phyloP scores from a whole-genome alignment of 2,888 invertebrate species.

The Cryptosula pallasiana region DNA sequence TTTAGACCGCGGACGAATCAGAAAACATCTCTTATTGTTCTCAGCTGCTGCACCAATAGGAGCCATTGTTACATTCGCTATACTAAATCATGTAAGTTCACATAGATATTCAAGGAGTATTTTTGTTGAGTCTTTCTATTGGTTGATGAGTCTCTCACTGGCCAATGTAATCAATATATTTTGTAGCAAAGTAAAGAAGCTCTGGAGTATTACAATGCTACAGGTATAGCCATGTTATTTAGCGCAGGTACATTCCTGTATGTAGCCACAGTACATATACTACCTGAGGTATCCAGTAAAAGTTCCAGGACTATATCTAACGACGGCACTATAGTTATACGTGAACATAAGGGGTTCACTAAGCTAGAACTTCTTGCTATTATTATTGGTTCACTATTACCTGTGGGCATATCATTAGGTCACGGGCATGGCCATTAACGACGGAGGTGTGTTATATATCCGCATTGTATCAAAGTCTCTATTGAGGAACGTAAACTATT shows the following conservation, averaged over 20 bases:
- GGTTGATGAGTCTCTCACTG: too few relatives aligned
- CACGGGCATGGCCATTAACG: conserved; percentile 57
- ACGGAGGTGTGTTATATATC: too few relatives aligned
- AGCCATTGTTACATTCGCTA: conserved; percentile 84
- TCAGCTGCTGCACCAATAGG: conserved; percentile 85
- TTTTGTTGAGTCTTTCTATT: too few relatives aligned
- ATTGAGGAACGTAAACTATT: too few relatives aligned
- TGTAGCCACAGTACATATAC: conserved; percentile 95
- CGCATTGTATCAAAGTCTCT: too few relatives aligned
- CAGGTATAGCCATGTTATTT: conserved; percentile 95
- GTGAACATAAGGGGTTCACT: conserved; percentile 58
- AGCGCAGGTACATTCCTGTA: conserved; percentile 98
- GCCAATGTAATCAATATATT: too few relatives aligned
- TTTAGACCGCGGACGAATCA: conserved; percentile 78
- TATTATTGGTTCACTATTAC: conserved; percentile 79
- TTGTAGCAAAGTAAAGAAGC: conserved; percentile 83
- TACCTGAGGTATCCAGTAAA: conserved; percentile 72
- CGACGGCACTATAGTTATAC: conserved; percentile 42
- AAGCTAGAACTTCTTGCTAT: conserved; percentile 75
- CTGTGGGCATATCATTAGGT: conserved; percentile 81
- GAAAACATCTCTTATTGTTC: conserved; percentile 84
- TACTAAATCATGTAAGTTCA: conserved; percentile 68
- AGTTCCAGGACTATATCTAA: conserved; percentile 36
- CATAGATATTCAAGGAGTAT: too few relatives aligned
- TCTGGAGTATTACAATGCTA: conserved; percentile 80